These are phyloP conservation scores for Macrotis lagotis DNA, from an alignment of 2,113 vertebrate species.

Conservation along the genomic window DNA sequence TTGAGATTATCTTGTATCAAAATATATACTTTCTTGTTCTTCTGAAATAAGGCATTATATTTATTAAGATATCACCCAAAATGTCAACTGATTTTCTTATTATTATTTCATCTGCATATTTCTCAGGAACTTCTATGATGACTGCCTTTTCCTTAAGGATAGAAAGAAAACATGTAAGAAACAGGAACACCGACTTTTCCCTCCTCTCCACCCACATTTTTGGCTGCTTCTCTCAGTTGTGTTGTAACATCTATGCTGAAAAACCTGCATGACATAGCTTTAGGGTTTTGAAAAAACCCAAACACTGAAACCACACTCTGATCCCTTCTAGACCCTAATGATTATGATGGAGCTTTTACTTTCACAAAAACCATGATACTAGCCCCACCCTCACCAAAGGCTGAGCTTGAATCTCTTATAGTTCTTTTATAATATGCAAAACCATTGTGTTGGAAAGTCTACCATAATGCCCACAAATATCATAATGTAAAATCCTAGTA, in stretches of 20 bases:
- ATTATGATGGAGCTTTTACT: slow-evolving; percentile 28
- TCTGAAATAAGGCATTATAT: slow-evolving; percentile 61
- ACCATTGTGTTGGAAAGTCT: not conserved
- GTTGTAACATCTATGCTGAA: slow-evolving; percentile 68
- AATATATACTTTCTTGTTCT: slow-evolving; percentile 71
- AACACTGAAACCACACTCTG: slow-evolving; percentile 58
- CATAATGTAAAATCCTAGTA: not conserved
- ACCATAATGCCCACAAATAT: not conserved
- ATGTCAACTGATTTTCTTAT: slow-evolving; percentile 53
- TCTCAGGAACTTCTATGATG: not conserved
- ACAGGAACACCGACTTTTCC: slow-evolving; percentile 64
- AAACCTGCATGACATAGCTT: slow-evolving; percentile 63
- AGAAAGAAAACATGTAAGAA: slow-evolving; percentile 65
- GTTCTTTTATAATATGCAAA: not conserved
- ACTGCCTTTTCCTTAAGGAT: slow-evolving; percentile 64
- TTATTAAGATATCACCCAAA: slow-evolving; percentile 73
- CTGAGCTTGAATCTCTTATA: slow-evolving; percentile 3
- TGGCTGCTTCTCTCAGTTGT: slow-evolving; percentile 64
- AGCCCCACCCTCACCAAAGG: slow-evolving; percentile 10
- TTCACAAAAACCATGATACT: slow-evolving; percentile 19
- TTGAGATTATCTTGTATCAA: slow-evolving; percentile 59
- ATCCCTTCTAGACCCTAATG: slow-evolving; percentile 37
- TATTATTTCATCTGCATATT: slow-evolving; percentile 27
- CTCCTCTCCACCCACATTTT: slow-evolving; percentile 69
- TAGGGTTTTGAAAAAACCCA: slow-evolving; percentile 66